phyloP scores from a whole-genome alignment of 2,797 vertebrate genomes.

The Acrossocheilus wenchowensis region DNA sequence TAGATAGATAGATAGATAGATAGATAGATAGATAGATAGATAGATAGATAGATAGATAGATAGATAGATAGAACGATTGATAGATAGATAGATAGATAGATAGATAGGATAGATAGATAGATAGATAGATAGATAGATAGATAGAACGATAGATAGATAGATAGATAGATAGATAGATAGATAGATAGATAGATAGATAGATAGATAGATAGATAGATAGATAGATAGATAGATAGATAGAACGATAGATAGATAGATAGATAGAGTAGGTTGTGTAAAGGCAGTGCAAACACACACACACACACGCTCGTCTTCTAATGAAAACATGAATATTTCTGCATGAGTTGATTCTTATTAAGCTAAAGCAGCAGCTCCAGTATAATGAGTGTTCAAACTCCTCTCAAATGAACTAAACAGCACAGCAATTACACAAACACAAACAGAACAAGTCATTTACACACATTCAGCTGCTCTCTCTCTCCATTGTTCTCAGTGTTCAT shows the following conservation, averaged over 20 bases:
- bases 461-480: background rate
- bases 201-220: too few relatives aligned
- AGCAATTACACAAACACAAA: slow-evolving; percentile 31
- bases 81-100: background rate
- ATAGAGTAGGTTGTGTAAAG: background rate
- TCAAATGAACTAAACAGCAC: slow-evolving; percentile 26
- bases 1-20: background rate
- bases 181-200: too few relatives aligned
- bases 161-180: too few relatives aligned
- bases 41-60: background rate
- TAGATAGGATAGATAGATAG: background rate
- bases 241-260: background rate
- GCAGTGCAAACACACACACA: background rate
- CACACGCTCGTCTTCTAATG: background rate
- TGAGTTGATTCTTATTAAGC: background rate
- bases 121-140: background rate
- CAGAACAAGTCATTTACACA: slow-evolving; percentile 2
- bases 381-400: slow-evolving; percentile 33
- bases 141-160: too few relatives aligned
- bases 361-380: background rate
- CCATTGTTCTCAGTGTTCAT: background rate
- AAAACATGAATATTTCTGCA: slow-evolving; percentile 42
- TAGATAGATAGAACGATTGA: background rate
- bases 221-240: too few relatives aligned
- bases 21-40: background rate